Evolutionary conservation across 2,113 vertebrate genomes (phyloP), one percentile per base, ranked within the genome.

Genomic region (Drymodes brunneopygia): DNA sequence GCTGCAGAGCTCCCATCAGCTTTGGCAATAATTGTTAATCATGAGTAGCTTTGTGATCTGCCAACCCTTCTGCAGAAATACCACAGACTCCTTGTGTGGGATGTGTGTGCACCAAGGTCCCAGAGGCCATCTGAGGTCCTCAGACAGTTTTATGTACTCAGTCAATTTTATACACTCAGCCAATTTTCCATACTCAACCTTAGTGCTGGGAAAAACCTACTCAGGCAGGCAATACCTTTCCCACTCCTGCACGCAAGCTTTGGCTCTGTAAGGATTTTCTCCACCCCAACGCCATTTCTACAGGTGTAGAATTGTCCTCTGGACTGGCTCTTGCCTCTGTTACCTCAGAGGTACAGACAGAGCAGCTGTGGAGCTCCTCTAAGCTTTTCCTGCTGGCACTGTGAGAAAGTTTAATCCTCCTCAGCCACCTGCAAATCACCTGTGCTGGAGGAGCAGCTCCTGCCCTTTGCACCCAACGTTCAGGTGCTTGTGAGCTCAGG

Each of bases 401-500:
- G 5, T 21, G 29, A 53, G 11, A 33, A 33, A 11, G 38, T 54
- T 95, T 75, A 38, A 33, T 36, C 57, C 29, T 48, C 16, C 31
- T 72, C 8, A 36, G 17, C 35, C 42, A 31, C 38, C 38, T 66
- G 45, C 27, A 70, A 61, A 73, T 33, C 11, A 0, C n/a, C 27
- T 38, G 35, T 23, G 12, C 60, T 86, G 48, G 7, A 61, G 53
- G 40, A 15, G 22, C 22, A 66, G 35, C 38, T 86, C 44, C 47
- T 74, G 22, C 20, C 40, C 47, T 48, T 66, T 12, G 15, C 11
- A 17, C 1, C 2, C 25, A 36, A 0, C 0, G 0, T n/a, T 48
- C 7, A 11, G 47, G 20, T 56, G 7, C 25, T 6, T n/a, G 33
- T 20, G 57, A 69, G 20, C 17, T 62, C 12, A 4, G 24, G 36